Conservation (phyloP, 1,140 invertebrate genomes). For the Cecropterus lyciades region DNA sequence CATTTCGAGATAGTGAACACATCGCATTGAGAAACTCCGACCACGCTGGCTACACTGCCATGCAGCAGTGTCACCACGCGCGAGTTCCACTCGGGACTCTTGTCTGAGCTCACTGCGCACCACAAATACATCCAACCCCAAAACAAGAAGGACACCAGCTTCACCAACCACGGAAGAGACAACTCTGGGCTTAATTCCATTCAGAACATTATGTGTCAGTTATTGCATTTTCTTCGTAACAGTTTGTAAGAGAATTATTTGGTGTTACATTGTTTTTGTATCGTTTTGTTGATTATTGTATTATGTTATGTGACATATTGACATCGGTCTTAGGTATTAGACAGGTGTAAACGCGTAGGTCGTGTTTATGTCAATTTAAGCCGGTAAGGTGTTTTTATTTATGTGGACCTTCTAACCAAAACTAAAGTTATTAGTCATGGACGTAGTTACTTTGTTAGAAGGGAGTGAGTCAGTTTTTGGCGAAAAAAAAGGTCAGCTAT, state of each 20-base stretch:
- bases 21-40: constrained; percentile 77
- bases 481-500: too few relatives aligned
- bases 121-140: constrained; percentile 64
- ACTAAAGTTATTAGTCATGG: too few relatives aligned
- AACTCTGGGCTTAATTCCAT: constrained; percentile 54
- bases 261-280: not conserved
- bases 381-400: too few relatives aligned
- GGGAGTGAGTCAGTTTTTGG: too few relatives aligned
- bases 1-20: constrained; percentile 40
- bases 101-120: constrained; percentile 33
- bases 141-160: constrained; percentile 64
- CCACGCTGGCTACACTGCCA: constrained; percentile 64
- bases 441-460: too few relatives aligned
- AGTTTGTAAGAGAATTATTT: not conserved
- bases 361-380: too few relatives aligned
- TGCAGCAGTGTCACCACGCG: constrained; percentile 76
- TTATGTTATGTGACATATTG: too few relatives aligned
- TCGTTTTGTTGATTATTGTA: too few relatives aligned
- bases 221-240: constrained; percentile 9
- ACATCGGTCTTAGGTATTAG: too few relatives aligned
- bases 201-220: constrained; percentile 34
- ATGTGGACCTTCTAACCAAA: too few relatives aligned
- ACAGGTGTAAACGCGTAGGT: too few relatives aligned
- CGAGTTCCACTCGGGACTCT: constrained; percentile 74
- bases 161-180: constrained; percentile 49